Base-by-base conservation (phyloP, 2,113 vertebrate genomes). In the Pao palembangensis region DNA sequence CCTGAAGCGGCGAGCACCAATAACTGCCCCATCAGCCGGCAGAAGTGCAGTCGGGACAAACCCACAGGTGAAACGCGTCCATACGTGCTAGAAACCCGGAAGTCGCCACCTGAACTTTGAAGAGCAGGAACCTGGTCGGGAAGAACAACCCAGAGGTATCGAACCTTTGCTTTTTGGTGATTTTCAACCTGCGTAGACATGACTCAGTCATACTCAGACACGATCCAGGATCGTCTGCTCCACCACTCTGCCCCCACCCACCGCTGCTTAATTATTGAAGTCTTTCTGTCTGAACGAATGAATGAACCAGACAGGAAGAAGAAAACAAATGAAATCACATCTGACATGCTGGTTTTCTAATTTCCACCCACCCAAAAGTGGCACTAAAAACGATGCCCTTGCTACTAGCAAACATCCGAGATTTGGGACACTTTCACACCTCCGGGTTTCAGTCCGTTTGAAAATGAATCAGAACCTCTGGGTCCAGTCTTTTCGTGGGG, bases 11-110 rank as follows among this genome's bases (percentile, higher is more conserved):
- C 58, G 48, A 76, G 79, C 75, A 67, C 57, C 38, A 69, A 67
- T 73, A 78, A 80, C 69, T 69, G 76, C 76, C 73, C 74, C 58
- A 71, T 81, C 69, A 81, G 73, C 73, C 78, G 56, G 21, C 68
- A 67, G 75, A 77, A 71, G 58, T 47, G 60, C 55, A 64, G 59
- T 7, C 28, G 67, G 76, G 62, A 58, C 49, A 73, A 70, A 69
- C 74, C 25, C 73, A 58, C 60, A 69, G 42, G 44, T 58, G 25
- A 28, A 28, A 28, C 25, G 25, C 25, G 5, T 28, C 25, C 25
- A 28, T 28, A 7, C 25, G 25, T 67, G 21, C 44, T 6, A n/a
- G n/a, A 58, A 57, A 28, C 25, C 25, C 6, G 25, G 25, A 6
- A 28, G 25, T 28, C 25, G 6, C 25, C 25, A 28, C 25, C 25